These are phyloP conservation scores for Beroe forskalii DNA, from an alignment of 37 sponge, comb jelly and placozoan species.

Conservation along the genomic window DNA sequence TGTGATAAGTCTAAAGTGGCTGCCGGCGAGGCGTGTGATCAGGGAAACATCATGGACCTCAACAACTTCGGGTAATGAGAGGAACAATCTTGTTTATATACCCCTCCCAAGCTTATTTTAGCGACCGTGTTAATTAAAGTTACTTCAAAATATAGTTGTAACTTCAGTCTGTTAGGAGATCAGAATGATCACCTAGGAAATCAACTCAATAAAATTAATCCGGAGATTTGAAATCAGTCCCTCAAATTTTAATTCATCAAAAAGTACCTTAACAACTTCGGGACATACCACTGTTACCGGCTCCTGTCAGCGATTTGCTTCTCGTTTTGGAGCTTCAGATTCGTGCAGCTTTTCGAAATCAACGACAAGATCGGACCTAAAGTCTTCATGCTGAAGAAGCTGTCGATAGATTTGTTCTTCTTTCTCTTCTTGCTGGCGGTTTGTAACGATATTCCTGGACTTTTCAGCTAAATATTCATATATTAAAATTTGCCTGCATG, in stretches of 20 bases:
- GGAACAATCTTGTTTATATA: too few relatives aligned
- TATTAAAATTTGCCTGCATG: too few relatives aligned
- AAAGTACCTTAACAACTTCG: too few relatives aligned
- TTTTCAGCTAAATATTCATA: too few relatives aligned
- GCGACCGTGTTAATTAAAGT: too few relatives aligned
- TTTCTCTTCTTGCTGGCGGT: slow-evolving; percentile 52
- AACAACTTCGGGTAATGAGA: slow-evolving; percentile 61
- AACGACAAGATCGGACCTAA: slow-evolving; percentile 60
- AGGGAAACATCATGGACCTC: slow-evolving; percentile 3
- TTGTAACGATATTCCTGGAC: too few relatives aligned
- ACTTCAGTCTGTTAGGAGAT: too few relatives aligned
- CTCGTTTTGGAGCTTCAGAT: slow-evolving; percentile 34
- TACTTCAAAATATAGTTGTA: too few relatives aligned
- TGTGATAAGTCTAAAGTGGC: neutral
- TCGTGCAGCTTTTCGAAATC: slow-evolving; percentile 55
- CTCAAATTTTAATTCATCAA: too few relatives aligned
- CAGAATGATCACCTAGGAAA: too few relatives aligned
- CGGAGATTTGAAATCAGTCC: too few relatives aligned
- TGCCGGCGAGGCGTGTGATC: neutral
- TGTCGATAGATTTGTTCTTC: slow-evolving; percentile 60
- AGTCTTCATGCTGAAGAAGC: slow-evolving; percentile 61
- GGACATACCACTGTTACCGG: slow-evolving; percentile 36
- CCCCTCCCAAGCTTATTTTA: neutral
- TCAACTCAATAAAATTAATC: too few relatives aligned
- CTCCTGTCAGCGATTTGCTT: slow-evolving; percentile 60